These are phyloP conservation scores for Tridacna gigas DNA, from an alignment of 2,888 invertebrate genomes.

Conservation along the genomic window DNA sequence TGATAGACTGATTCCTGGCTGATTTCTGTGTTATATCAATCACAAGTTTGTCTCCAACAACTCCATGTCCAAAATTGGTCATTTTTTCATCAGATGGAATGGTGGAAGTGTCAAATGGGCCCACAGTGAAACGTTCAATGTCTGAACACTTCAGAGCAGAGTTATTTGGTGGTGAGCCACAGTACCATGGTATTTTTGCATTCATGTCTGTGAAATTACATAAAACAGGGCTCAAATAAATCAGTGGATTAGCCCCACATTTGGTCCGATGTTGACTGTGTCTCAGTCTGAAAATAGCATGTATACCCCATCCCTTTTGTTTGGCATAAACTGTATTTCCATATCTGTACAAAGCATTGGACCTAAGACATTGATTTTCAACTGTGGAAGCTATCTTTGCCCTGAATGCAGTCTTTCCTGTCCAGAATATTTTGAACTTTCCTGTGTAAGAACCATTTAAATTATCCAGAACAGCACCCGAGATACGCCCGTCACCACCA, in stretches of 20 bases:
- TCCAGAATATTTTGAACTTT: constrained; percentile 39
- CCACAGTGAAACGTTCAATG: constrained; percentile 35
- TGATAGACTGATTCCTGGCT: background rate
- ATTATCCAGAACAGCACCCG: constrained; percentile 51
- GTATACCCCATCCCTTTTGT: constrained; percentile 43
- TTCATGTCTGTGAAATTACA: constrained; percentile 56
- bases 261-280: constrained; percentile 15
- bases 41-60: constrained; percentile 1
- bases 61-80: constrained; percentile 33
- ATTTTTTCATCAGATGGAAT: constrained; percentile 34
- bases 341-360: constrained; percentile 42
- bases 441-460: constrained; percentile 55
- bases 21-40: constrained; percentile 6
- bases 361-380: constrained; percentile 45
- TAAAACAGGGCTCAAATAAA: constrained; percentile 37
- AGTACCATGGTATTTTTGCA: constrained; percentile 47
- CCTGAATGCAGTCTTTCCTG: constrained; percentile 34
- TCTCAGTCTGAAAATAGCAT: constrained; percentile 14
- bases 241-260: constrained; percentile 42
- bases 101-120: constrained; percentile 12
- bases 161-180: constrained; percentile 41
- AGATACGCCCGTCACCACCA: constrained; percentile 37
- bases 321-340: constrained; percentile 54
- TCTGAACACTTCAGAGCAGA: constrained; percentile 23
- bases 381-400: constrained; percentile 46